Base-by-base conservation (phyloP, 2,113 vertebrate genomes). In the Nibea coibor region DNA sequence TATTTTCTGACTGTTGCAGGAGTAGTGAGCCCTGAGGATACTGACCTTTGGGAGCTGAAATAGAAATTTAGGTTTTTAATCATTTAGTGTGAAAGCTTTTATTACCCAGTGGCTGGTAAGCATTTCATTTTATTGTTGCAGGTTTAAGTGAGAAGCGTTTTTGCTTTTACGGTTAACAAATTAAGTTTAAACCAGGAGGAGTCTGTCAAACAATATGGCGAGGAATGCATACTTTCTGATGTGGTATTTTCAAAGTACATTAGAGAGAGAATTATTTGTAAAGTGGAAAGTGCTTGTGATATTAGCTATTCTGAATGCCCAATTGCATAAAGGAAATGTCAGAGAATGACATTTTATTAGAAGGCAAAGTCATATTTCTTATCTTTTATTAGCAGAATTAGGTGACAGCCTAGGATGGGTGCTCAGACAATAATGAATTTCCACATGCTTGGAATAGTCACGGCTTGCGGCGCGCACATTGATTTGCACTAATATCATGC, bases 341-440 rank as follows among this genome's bases (percentile, higher is more conserved):
- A 94, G 81, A 70, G 80, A 85, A 76, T 94, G 92, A 91, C 91
- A 94, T 94, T 94, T 94, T 92, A 93, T 92, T 81, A 88, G 83
- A 89, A 91, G 87, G 72, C 87, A 91, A 84, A 89, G 71, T 78
- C 75, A 87, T 93, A 88, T 92, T 91, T 92, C 79, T 91, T 85
- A 87, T 93, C 88, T 92, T 92, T 92, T 89, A 92, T 93, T 91
- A 88, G 86, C 77, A 87, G 88, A 94, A 93, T 93, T 93, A 93
- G 86, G 87, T 92, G 90, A 90, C 86, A 87, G 82, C 69, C 56
- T 61, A 43, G 90, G 90, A 91, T 45, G 65, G 83, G 72, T 45
- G 80, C 78, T 88, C 78, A 89, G 86, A 91, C 75, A 90, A 78
- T 89, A 89, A 91, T 91, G 80, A 88, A 89, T 93, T 91, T 92